Conservation (phyloP, 2,888 invertebrate species). For the Arrhopalites spinosus region DNA sequence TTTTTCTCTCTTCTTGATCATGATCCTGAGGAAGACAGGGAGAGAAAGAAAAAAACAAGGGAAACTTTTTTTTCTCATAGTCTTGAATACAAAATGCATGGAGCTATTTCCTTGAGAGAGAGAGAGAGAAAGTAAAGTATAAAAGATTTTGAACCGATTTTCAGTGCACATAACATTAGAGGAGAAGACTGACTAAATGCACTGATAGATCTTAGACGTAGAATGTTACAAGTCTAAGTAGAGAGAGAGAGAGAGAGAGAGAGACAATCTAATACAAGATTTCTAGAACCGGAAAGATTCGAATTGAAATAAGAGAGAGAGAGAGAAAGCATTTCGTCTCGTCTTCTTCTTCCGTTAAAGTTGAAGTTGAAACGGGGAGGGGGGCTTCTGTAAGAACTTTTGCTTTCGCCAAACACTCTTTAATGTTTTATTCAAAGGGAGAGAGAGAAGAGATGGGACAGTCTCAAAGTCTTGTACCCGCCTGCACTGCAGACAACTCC, state of each 20-base stretch:
- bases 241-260: neutral
- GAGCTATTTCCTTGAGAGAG: neutral
- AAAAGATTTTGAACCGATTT: neutral
- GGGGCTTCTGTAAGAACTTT: conserved; percentile 18
- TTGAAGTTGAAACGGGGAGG: too few relatives aligned
- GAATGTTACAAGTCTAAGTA: neutral
- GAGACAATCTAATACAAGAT: conserved; percentile 2
- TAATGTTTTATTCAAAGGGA: conserved; percentile 43
- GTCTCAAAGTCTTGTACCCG: neutral
- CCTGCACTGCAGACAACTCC: neutral
- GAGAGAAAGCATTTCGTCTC: neutral
- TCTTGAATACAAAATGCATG: conserved; percentile 4
- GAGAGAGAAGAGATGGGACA: conserved; percentile 29
- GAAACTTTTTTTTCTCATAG: conserved; percentile 3
- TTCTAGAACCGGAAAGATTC: neutral
- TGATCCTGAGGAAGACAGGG: neutral
- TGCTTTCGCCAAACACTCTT: conserved; percentile 40
- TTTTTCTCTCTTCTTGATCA: too few relatives aligned
- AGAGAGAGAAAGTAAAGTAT: neutral
- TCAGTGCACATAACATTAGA: too few relatives aligned
- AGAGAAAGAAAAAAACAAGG: neutral
- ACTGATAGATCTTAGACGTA: neutral
- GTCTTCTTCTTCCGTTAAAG: neutral
- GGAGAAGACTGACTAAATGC: neutral
- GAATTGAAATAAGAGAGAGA: neutral